These are phyloP conservation scores for Empis stercorea DNA, from an alignment of 2,888 invertebrate genomes.

Conservation along the genomic window DNA sequence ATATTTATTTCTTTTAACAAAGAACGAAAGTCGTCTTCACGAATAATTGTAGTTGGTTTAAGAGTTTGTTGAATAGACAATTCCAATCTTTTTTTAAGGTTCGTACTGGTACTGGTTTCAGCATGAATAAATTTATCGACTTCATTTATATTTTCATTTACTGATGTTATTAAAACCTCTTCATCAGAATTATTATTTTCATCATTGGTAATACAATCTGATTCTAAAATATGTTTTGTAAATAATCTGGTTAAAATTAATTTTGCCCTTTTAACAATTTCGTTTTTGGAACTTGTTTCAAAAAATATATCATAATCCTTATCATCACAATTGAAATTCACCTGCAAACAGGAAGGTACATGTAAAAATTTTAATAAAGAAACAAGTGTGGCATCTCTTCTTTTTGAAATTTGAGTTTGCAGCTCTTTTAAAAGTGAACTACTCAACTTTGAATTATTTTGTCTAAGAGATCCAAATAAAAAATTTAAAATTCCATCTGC, in stretches of 20 bases:
- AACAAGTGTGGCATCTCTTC: background rate
- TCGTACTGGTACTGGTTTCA: no score
- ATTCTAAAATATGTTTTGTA: background rate
- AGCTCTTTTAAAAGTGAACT: background rate
- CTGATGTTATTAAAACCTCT: no score
- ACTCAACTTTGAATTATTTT: background rate
- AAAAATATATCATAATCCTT: background rate
- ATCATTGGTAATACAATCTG: background rate
- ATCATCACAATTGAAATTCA: no score
- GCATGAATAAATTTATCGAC: background rate
- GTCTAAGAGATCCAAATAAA: background rate
- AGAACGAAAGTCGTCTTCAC: background rate
- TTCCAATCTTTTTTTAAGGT: no score
- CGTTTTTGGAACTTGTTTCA: background rate
- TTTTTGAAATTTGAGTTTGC: background rate
- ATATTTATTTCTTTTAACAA: background rate
- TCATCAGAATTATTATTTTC: background rate
- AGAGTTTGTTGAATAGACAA: background rate
- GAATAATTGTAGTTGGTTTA: background rate
- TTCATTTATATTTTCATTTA: no score
- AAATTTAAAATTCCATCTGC: slow-evolving; percentile 1
- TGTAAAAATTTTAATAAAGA: background rate
- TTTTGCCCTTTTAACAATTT: background rate
- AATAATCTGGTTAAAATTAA: background rate
- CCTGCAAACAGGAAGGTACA: background rate